These are phyloP conservation scores for Serilophus lunatus DNA, from an alignment of 2,113 vertebrate species.

Conservation along the genomic window DNA sequence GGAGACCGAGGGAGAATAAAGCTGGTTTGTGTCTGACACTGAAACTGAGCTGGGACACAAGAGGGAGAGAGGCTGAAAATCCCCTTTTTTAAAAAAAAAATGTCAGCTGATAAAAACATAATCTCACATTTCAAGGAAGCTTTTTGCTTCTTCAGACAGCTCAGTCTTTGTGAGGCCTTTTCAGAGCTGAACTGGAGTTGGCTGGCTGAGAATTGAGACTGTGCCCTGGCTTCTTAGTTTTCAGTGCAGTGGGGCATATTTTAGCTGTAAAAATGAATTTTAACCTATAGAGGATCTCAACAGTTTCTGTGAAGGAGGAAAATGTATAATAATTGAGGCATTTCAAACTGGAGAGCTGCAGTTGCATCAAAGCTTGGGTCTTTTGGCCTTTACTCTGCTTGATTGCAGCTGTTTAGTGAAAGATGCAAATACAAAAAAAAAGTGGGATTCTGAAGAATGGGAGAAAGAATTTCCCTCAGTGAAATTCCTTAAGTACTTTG, in stretches of 20 bases:
- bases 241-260: background rate
- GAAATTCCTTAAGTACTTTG: background rate
- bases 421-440: background rate
- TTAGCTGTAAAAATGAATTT: background rate
- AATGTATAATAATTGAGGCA: background rate
- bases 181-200: background rate
- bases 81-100: background rate
- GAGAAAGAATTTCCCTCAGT: too few species aligned
- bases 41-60: background rate
- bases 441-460: background rate
- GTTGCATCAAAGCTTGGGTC: background rate
- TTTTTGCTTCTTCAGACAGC: background rate
- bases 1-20: background rate
- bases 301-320: rapidly evolving
- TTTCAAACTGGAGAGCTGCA: background rate
- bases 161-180: background rate
- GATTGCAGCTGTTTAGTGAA: background rate
- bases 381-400: background rate
- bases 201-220: background rate
- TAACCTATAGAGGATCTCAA: rapidly evolving
- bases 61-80: background rate
- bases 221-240: background rate
- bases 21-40: background rate
- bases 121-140: background rate
- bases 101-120: slow-evolving; percentile 9